Conservation (phyloP, 1,140 invertebrate species). For the Chionoecetes opilio region DNA sequence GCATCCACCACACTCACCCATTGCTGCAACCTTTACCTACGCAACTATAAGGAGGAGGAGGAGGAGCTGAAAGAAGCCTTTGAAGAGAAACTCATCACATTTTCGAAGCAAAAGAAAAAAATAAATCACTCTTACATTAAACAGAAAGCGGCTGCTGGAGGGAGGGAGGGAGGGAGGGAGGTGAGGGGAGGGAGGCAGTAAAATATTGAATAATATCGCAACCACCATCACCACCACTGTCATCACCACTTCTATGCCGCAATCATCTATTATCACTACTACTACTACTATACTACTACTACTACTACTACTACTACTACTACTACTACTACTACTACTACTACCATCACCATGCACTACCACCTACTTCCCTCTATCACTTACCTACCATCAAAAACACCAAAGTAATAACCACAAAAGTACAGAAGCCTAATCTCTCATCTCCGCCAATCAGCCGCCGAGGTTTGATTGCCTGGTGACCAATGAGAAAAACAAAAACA, state of each 20-base stretch:
- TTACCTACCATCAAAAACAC: no score
- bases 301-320: background rate
- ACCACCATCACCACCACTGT: background rate
- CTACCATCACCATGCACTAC: background rate
- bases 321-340: background rate
- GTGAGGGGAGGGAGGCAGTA: background rate
- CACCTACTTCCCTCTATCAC: no score
- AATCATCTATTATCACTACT: no score
- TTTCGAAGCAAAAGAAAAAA: background rate
- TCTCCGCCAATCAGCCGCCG: no score
- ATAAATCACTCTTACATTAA: background rate
- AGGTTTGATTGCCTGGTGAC: no score
- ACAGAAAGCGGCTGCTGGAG: background rate
- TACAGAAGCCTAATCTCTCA: no score
- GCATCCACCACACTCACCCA: background rate
- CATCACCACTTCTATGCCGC: background rate
- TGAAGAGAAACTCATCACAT: background rate
- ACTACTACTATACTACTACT: background rate
- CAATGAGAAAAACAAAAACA: no score
- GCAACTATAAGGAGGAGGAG: no score
- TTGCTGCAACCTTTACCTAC: no score
- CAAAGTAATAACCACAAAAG: no score
- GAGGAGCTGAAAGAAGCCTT: background rate
- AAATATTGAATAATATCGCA: background rate
- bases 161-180: slow-evolving; percentile 12